A percentile compares a stretch with the other conserved stretches of the same genome.
phyloP scores from a whole-genome alignment of 2,797 vertebrate species.

The Phataginus tricuspis region DNA sequence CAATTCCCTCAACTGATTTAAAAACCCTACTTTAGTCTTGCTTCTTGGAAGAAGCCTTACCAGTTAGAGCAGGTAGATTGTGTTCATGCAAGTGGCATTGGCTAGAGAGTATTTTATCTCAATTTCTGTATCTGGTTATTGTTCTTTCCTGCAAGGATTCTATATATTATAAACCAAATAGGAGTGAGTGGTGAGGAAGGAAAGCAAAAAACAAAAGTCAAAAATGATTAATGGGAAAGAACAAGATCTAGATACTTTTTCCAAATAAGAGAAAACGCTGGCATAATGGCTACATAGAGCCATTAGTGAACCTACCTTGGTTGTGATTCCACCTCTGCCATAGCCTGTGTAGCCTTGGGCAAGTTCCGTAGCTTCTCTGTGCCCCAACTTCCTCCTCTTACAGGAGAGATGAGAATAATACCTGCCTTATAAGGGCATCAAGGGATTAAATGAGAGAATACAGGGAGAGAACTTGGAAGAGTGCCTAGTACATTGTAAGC shows the following conservation, averaged over 20 bases:
- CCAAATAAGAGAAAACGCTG: background rate
- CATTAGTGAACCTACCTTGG: background rate
- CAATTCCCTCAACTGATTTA: background rate
- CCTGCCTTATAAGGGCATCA: background rate
- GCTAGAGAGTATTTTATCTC: background rate
- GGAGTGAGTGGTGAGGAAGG: background rate
- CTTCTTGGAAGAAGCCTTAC: background rate
- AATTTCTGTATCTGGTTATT: background rate
- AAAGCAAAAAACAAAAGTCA: conserved; percentile 18
- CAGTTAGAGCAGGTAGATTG: background rate
- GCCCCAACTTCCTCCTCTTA: background rate
- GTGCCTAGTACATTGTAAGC: background rate
- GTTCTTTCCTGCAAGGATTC: background rate
- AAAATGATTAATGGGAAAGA: background rate
- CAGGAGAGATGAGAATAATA: background rate
- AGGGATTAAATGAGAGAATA: background rate
- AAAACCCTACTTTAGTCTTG: background rate
- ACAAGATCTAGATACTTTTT: background rate
- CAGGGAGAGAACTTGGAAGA: background rate
- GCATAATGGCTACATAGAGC: background rate
- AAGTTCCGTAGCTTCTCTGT: background rate
- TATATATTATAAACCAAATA: background rate
- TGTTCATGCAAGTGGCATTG: background rate
- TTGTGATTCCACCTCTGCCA: background rate
- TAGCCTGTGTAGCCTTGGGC: background rate